Conservation (phyloP, 2,797 vertebrate genomes). For the Hippocampus kuda region DNA sequence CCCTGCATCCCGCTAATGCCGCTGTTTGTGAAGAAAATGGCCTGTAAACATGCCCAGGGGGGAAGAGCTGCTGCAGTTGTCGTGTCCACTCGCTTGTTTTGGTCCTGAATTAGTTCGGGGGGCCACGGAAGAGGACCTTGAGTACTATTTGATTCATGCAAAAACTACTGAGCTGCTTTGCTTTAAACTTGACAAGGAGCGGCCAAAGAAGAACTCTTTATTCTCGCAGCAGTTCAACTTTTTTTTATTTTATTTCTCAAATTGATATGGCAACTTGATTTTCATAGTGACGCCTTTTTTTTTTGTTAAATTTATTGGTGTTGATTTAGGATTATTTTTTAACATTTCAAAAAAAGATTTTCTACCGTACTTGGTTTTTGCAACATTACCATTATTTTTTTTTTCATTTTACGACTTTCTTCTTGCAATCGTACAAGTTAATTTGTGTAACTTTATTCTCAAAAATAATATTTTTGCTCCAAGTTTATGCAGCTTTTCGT, state of each 20-base stretch:
- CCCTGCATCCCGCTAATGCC: conserved; percentile 38
- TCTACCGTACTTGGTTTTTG: too few species aligned
- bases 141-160: background rate
- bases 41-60: conserved; percentile 38
- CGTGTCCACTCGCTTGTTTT: conserved; percentile 27
- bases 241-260: too few species aligned
- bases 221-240: too few species aligned
- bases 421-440: background rate
- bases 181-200: background rate
- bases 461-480: too few species aligned
- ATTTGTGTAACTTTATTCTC: too few species aligned
- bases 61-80: conserved; percentile 29
- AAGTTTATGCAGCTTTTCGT: too few species aligned
- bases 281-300: background rate
- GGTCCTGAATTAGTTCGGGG: conserved; percentile 46
- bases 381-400: background rate
- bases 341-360: too few species aligned
- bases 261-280: background rate
- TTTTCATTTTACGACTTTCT: background rate
- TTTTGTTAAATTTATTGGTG: too few species aligned
- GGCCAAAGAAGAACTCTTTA: background rate
- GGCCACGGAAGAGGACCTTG: conserved; percentile 18
- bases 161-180: background rate
- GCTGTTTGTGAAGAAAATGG: conserved; percentile 37
- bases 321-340: too few species aligned